Percentiles rank a stretch among this genome's conserved stretches.
phyloP scores from a whole-genome alignment of 2,888 invertebrate genomes.

The Hypercompe scribonia region DNA sequence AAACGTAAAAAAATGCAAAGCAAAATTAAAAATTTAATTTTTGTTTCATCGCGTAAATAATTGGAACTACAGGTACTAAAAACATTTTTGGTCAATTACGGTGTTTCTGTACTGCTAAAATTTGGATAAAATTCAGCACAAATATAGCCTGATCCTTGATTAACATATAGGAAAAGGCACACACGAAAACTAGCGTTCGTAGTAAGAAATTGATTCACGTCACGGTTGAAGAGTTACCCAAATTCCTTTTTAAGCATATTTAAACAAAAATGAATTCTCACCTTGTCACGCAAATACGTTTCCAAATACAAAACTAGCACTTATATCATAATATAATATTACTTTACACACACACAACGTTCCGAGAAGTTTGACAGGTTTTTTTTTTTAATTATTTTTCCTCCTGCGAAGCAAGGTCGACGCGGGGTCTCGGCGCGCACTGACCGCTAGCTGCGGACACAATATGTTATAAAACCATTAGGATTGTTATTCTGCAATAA shows the following conservation, averaged over 20 bases:
- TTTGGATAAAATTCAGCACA: not conserved
- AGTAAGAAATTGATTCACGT: not conserved
- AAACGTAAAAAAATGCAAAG: not conserved
- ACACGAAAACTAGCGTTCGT: not conserved
- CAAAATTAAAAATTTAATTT: not conserved
- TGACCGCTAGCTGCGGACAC: slow-evolving; percentile 19
- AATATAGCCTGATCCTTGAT: not conserved
- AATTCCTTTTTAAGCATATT: not conserved
- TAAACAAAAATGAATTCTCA: not conserved
- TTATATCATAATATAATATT: slow-evolving; percentile 20
- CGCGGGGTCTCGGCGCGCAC: slow-evolving; percentile 32
- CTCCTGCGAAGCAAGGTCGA: slow-evolving; percentile 42
- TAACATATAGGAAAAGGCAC: not conserved
- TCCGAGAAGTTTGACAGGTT: slow-evolving; percentile 40
- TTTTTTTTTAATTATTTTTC: slow-evolving; percentile 40
- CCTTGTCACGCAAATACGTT: slow-evolving; percentile 5
- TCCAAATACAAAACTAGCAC: slow-evolving; percentile 5
- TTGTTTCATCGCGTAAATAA: not conserved
- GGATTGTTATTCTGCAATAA: slow-evolving; percentile 10
- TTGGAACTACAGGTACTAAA: not conserved
- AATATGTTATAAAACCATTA: slow-evolving; percentile 23
- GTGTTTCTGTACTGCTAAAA: not conserved
- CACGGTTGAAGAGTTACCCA: not conserved
- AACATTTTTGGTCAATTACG: not conserved
- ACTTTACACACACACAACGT: slow-evolving; percentile 19